Evolutionary conservation across 2,797 vertebrate species (phyloP).

Genomic region (Todus mexicanus): DNA sequence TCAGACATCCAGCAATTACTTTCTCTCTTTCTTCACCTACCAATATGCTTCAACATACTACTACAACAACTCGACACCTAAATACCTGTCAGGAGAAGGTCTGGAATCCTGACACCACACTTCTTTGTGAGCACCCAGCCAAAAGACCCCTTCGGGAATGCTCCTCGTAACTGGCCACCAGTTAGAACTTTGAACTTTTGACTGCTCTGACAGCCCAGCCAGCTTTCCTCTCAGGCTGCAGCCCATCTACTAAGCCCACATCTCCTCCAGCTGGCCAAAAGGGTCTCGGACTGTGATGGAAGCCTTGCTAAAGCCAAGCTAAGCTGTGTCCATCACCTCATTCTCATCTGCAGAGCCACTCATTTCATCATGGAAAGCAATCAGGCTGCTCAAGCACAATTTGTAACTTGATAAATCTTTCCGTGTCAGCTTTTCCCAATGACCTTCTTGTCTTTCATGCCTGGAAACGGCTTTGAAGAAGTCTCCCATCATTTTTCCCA

Average conservation of each 20-base stretch:
- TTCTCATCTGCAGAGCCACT: not conserved
- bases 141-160: not conserved
- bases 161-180: not conserved
- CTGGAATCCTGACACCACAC: not conserved
- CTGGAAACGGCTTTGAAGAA: not conserved
- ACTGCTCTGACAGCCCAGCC: not conserved
- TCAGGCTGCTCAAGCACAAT: not conserved
- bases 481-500: not conserved
- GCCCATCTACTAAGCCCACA: not conserved
- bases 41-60: no score
- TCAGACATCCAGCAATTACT: no score
- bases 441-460: not conserved
- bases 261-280: not conserved
- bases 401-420: not conserved
- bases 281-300: not conserved
- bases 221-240: not conserved
- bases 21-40: not conserved
- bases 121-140: not conserved
- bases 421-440: not conserved
- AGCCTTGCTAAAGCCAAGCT: not conserved
- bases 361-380: not conserved
- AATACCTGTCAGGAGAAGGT: not conserved
- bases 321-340: not conserved
- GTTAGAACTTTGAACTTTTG: not conserved
- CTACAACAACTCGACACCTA: not conserved